Percentiles rank a stretch among this genome's conserved stretches.
These are phyloP conservation scores for Clarias magur DNA, from an alignment of 2,113 vertebrate species.

Conservation along the genomic window DNA sequence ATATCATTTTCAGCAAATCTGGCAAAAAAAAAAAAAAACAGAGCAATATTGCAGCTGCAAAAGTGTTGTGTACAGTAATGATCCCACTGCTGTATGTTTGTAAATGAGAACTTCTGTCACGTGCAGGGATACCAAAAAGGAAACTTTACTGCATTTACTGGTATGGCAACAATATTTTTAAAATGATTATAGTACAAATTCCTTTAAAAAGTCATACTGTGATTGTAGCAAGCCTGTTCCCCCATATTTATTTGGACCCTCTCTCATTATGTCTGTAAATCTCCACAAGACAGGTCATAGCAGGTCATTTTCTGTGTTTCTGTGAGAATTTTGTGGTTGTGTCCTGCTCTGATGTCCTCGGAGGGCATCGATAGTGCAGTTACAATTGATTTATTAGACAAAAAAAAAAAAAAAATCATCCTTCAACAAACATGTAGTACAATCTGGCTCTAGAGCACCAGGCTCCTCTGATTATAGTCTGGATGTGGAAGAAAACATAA, in stretches of 20 bases:
- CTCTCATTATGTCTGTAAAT: constrained; percentile 96
- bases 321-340: neutral
- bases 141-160: neutral
- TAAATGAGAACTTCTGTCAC: constrained; percentile 33
- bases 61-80: neutral
- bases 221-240: constrained; percentile 97
- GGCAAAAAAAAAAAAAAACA: neutral
- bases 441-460: too few relatives aligned
- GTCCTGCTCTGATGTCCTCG: neutral
- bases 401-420: neutral
- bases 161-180: neutral
- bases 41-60: neutral
- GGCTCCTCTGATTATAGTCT: too few relatives aligned
- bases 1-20: constrained; percentile 73
- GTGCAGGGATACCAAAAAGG: constrained; percentile 23
- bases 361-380: neutral
- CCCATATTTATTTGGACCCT: constrained; percentile 89
- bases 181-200: neutral
- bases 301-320: constrained; percentile 45
- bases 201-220: constrained; percentile 74
- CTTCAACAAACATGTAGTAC: too few relatives aligned
- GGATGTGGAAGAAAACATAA: too few relatives aligned
- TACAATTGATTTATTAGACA: neutral
- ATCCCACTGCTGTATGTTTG: neutral
- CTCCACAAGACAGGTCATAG: constrained; percentile 94